Evolutionary conservation across 2,888 invertebrate genomes (phyloP), one percentile per base, ranked within the genome.

Genomic region (Platycheirus albimanus): DNA sequence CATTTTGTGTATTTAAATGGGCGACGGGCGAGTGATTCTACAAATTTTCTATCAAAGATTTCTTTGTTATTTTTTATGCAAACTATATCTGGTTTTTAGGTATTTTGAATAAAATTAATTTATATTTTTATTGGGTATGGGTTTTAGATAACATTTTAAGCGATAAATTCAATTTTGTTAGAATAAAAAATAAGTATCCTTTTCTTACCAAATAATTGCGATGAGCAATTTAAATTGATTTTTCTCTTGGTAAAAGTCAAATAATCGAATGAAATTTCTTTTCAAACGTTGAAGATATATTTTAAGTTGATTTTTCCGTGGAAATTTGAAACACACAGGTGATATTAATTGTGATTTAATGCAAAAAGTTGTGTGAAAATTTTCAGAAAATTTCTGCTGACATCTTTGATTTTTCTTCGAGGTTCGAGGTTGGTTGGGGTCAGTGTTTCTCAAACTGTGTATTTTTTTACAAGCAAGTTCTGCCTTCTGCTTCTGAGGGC

Each of bases 351-450:
- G 28, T 58, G n/a, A 33, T 51, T 69, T 78, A 79, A 83, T 33
- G 54, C 24, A 28, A 70, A 66, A 83, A 64, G 69, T 80, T 86
- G 33, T 67, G 72, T 70, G 75, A 80, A 83, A 80, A 85, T 70
- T 85, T 86, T 69, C 76, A 76, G 79, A 85, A 85, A 79, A 79
- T 52, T 85, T 83, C 69, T 75, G 86, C 86, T 85, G 86, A 86
- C 86, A 85, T 86, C 85, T 85, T 83, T 77, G 74, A 77, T 85
- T 85, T 79, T 77, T 79, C 76, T 77, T 85, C 80, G 85, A 58
- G 56, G 56, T 58, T 28, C 41, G 38, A 67, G 66, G 77, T 85
- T 81, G 77, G 72, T 69, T 24, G 49, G 43, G 56, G 17, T 36
- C 84, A 85, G 78, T 74, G 43, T 47, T 8, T 83, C 64, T 79